A percentile compares a stretch with the other conserved stretches of the same genome.
Conservation (phyloP, 2,113 vertebrate species). For the Echinops telfairi region DNA sequence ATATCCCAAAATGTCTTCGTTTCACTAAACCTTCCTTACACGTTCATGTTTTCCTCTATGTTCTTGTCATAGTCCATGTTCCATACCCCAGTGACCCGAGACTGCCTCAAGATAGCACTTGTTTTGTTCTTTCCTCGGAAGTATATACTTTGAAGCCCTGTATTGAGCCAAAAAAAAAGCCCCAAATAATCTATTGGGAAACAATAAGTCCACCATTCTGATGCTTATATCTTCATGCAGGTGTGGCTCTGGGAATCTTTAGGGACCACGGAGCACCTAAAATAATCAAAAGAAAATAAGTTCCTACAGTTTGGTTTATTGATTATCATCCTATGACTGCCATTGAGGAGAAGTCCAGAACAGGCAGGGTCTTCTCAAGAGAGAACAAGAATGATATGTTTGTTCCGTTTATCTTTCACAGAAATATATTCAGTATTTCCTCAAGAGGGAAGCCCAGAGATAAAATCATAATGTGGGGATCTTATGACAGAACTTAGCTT, state of each 20-base stretch:
- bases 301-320: neutral
- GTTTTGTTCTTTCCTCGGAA: neutral
- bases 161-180: neutral
- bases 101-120: neutral
- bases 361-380: neutral
- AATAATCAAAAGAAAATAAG: slow-evolving; percentile 22
- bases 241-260: neutral
- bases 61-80: neutral
- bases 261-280: neutral
- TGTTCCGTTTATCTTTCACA: slow-evolving; percentile 42
- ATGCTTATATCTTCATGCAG: neutral
- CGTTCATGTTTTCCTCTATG: neutral
- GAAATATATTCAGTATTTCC: slow-evolving; percentile 60
- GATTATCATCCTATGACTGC: neutral
- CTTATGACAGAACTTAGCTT: slow-evolving; percentile 10
- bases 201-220: neutral
- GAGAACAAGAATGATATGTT: neutral
- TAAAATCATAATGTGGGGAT: slow-evolving; percentile 37
- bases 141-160: neutral
- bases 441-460: slow-evolving; percentile 14
- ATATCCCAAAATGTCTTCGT: slow-evolving; percentile 5
- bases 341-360: neutral
- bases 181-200: neutral
- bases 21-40: neutral
- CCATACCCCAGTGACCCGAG: neutral